Conservation (phyloP, 1,140 invertebrate species). For the Cydia strobilella region DNA sequence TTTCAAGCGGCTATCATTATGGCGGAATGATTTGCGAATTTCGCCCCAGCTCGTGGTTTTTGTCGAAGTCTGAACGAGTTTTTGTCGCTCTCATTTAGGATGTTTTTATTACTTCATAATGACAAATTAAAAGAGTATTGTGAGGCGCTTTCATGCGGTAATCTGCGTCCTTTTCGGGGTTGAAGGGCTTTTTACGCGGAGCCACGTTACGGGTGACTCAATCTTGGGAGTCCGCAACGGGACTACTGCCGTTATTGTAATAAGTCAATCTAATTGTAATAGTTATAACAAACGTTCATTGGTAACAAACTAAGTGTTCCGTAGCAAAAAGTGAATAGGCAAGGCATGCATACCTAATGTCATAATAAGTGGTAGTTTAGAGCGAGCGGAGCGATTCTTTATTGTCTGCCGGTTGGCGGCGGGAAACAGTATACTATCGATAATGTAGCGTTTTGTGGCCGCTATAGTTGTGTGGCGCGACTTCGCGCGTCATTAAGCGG, state of each 20-base stretch:
- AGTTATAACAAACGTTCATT: constrained; percentile 33
- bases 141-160: constrained; percentile 71
- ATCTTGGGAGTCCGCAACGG: constrained; percentile 45
- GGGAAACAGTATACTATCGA: constrained; percentile 33
- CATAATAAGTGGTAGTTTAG: constrained; percentile 27
- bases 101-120: constrained; percentile 79
- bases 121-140: constrained; percentile 79
- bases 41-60: constrained; percentile 74
- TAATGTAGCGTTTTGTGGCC: constrained; percentile 35
- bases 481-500: constrained; percentile 67
- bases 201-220: constrained; percentile 53
- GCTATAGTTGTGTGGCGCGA: constrained; percentile 53
- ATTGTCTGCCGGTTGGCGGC: constrained; percentile 5
- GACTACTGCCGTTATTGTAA: constrained; percentile 20
- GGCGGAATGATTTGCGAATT: constrained; percentile 77
- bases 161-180: constrained; percentile 65
- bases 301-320: constrained; percentile 36
- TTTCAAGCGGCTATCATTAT: constrained; percentile 78
- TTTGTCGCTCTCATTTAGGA: constrained; percentile 76
- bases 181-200: constrained; percentile 55
- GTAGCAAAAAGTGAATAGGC: constrained; percentile 31
- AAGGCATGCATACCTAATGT: constrained; percentile 32
- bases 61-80: constrained; percentile 69
- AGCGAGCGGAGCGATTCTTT: constrained; percentile 22
- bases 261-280: constrained; percentile 25